These are phyloP conservation scores for Agraylea sexmaculata DNA, from an alignment of 1,140 invertebrate genomes.

Conservation along the genomic window DNA sequence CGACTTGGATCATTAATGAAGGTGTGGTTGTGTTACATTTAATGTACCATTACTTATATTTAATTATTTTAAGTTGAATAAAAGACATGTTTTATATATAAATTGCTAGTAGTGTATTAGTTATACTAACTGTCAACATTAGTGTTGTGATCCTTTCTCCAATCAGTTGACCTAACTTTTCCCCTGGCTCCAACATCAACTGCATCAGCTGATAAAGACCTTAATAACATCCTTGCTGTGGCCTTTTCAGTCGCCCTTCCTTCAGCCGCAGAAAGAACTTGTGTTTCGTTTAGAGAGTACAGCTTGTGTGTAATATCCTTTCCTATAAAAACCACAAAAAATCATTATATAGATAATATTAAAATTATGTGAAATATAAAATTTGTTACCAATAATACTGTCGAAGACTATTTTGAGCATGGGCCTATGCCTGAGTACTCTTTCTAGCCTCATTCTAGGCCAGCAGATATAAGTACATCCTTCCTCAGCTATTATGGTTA, in stretches of 20 bases:
- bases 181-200: conserved; percentile 64
- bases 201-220: conserved; percentile 65
- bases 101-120: no score
- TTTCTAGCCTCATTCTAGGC: conserved; percentile 58
- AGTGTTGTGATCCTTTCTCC: conserved; percentile 42
- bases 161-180: conserved; percentile 53
- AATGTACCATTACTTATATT: no score
- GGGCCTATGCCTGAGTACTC: conserved; percentile 57
- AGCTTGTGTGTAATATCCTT: conserved; percentile 79
- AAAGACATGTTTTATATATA: no score
- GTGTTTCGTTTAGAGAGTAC: conserved; percentile 66
- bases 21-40: no score
- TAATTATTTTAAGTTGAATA: no score
- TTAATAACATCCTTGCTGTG: conserved; percentile 39
- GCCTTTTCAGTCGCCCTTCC: conserved; percentile 30
- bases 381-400: conserved; percentile 58
- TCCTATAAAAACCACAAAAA: conserved; percentile 37
- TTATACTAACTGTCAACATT: no score
- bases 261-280: conserved; percentile 41
- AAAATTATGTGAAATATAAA: conserved; percentile 6
- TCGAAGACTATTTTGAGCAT: conserved; percentile 61
- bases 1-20: no score
- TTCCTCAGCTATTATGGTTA: conserved; percentile 70
- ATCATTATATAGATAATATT: neutral
- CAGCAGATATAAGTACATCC: conserved; percentile 66